phyloP scores from a whole-genome alignment of 2,113 vertebrate species.

The Petrocephalus zakoni region DNA sequence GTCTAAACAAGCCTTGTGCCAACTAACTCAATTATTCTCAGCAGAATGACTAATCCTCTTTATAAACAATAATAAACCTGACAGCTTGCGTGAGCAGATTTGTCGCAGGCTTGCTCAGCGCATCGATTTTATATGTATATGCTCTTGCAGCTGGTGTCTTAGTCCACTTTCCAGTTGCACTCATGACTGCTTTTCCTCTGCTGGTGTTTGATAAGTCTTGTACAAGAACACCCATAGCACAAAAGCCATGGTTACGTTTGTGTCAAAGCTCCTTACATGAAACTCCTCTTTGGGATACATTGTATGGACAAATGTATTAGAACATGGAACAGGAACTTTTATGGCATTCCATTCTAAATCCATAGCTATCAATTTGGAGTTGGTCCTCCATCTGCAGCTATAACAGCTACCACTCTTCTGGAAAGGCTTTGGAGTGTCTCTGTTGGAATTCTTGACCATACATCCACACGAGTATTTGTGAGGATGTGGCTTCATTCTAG shows the following conservation, averaged over 20 bases:
- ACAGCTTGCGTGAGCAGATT: constrained; percentile 10
- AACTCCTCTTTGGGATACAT: constrained; percentile 32
- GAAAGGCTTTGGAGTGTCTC: no score
- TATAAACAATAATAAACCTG: constrained; percentile 16
- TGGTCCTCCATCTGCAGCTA: no score
- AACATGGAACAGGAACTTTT: neutral
- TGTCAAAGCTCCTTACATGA: constrained; percentile 35
- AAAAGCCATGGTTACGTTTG: constrained; percentile 33
- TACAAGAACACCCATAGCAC: constrained; percentile 27
- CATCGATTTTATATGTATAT: neutral
- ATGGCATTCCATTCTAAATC: neutral
- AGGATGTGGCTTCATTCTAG: neutral
- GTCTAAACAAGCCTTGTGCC: neutral
- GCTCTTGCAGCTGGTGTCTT: neutral
- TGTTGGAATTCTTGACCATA: no score
- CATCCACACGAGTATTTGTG: neutral
- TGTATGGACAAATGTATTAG: neutral
- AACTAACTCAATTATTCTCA: constrained; percentile 21
- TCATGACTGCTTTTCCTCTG: neutral
- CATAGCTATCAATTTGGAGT: no score
- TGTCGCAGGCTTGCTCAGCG: neutral
- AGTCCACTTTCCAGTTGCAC: neutral
- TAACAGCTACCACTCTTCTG: no score
- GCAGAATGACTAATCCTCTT: constrained; percentile 17
- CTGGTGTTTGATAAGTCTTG: neutral